phyloP scores from a whole-genome alignment of 2,888 invertebrate species.

The Tipula unca region DNA sequence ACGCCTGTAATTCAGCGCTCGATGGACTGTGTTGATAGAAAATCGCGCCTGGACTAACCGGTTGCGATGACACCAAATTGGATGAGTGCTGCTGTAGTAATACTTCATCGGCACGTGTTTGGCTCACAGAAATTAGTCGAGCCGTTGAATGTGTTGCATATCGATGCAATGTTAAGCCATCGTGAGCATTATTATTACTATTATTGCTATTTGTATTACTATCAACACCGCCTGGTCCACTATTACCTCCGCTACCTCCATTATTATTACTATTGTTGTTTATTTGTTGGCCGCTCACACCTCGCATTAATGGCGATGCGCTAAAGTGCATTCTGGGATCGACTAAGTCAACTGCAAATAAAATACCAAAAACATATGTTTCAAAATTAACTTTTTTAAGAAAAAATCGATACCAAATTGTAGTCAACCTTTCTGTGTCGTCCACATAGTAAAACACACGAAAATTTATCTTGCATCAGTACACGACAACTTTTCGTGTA shows the following conservation, averaged over 20 bases:
- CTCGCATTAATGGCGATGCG: conserved; percentile 35
- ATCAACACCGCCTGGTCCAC: conserved; percentile 24
- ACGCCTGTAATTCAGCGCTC: conserved; percentile 27
- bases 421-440: no score
- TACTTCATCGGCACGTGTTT: conserved; percentile 36
- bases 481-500: no score
- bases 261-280: not conserved
- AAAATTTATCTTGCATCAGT: no score
- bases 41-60: conserved; percentile 46
- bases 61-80: conserved; percentile 43
- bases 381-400: no score
- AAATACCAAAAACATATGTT: not conserved
- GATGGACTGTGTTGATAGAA: conserved; percentile 43
- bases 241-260: not conserved
- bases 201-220: conserved; percentile 35
- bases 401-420: no score
- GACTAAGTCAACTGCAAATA: conserved; percentile 36
- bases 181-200: conserved; percentile 28
- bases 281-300: conserved; percentile 28
- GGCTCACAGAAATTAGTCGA: conserved; percentile 31
- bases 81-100: conserved; percentile 44
- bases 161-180: conserved; percentile 33
- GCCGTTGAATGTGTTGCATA: conserved; percentile 34
- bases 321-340: conserved; percentile 40
- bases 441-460: no score